Conservation (phyloP, 2,888 invertebrate genomes). For the Dryadula phaetusa region DNA sequence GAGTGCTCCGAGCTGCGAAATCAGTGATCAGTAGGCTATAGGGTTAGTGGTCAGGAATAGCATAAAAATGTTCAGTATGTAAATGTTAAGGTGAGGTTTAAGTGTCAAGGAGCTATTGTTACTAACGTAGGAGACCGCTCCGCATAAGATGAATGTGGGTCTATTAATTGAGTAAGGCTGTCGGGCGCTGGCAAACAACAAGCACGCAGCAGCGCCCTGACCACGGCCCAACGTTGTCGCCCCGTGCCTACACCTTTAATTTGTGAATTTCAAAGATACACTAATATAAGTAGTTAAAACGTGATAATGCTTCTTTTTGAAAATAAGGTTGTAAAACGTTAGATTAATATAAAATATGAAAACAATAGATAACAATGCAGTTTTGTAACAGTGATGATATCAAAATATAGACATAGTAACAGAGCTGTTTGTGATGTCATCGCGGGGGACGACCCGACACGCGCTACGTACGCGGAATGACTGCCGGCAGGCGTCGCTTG, state of each 20-base stretch:
- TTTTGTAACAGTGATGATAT: slow-evolving; percentile 14
- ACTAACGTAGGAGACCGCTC: slow-evolving; percentile 76
- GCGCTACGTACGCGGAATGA: slow-evolving; percentile 69
- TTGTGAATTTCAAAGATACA: slow-evolving; percentile 27
- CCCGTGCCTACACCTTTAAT: slow-evolving; percentile 62
- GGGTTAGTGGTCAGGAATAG: slow-evolving; percentile 74
- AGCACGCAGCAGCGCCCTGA: slow-evolving; percentile 68
- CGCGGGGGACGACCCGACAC: slow-evolving; percentile 62
- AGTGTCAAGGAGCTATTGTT: slow-evolving; percentile 57
- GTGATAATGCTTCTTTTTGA: background rate
- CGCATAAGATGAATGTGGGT: slow-evolving; percentile 63
- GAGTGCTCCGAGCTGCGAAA: slow-evolving; percentile 90
- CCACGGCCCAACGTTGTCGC: slow-evolving; percentile 64
- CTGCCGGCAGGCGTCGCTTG: slow-evolving; percentile 64
- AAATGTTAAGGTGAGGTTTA: slow-evolving; percentile 68
- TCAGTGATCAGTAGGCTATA: slow-evolving; percentile 83
- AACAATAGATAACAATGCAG: slow-evolving; percentile 2
- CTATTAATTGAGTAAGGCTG: slow-evolving; percentile 66
- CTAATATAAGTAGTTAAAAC: slow-evolving; percentile 6
- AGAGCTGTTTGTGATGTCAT: slow-evolving; percentile 49
- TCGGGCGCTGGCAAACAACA: slow-evolving; percentile 75
- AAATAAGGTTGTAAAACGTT: slow-evolving; percentile 3
- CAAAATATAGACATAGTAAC: slow-evolving; percentile 35
- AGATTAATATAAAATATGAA: background rate
- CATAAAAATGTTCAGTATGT: slow-evolving; percentile 42